Base-by-base conservation (phyloP, 1,140 invertebrate genomes). In the Brachionus asplanchnoidis region DNA sequence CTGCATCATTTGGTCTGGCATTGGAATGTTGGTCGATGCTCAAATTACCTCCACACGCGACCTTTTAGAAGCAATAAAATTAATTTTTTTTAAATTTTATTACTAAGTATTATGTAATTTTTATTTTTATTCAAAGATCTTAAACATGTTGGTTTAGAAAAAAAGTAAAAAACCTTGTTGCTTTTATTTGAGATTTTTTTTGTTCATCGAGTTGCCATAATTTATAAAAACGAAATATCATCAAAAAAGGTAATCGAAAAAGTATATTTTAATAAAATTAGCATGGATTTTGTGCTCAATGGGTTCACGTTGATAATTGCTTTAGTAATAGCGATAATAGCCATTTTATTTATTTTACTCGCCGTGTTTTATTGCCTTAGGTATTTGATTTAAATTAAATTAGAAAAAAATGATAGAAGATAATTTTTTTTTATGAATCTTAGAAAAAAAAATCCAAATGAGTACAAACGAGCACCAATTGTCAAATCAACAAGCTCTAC, bases 241-340 rank as follows among this genome's bases (percentile, higher is more conserved):
- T 60, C 53, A 60, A 68, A 40, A n/a, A 68, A 40, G 32, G 66
- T 32, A 40, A 68, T 32, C 9, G 66, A 68, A 68, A 68, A 12
- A 68, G 14, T 44, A 73, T 40, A 40, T 40, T 17, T 40, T 42
- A 44, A 20, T 20, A 42, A 3, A 73, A 73, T 73, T 42, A 73
- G 36, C 12, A 40, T 40, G 36, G 68, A 73, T 14, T 73, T 73
- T 17, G 73, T 50, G 42, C 26, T 77, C 42, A 77, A 46, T 77
- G 73, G 73, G 20, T 77, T 77, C 26, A 73, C 68, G 17, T 28
- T 77, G 26, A 77, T 77, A 50, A 77, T 77, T 26, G 73, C 73
- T 23, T n/a, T 77, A 12, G 23, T 77, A 32, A 36, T 77, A 14
- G 42, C 42, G 11, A 50, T 77, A 7, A 77, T 77, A 50, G 40